Base-by-base conservation (phyloP, 1,140 invertebrate genomes). In the Andrena cerasifolii region DNA sequence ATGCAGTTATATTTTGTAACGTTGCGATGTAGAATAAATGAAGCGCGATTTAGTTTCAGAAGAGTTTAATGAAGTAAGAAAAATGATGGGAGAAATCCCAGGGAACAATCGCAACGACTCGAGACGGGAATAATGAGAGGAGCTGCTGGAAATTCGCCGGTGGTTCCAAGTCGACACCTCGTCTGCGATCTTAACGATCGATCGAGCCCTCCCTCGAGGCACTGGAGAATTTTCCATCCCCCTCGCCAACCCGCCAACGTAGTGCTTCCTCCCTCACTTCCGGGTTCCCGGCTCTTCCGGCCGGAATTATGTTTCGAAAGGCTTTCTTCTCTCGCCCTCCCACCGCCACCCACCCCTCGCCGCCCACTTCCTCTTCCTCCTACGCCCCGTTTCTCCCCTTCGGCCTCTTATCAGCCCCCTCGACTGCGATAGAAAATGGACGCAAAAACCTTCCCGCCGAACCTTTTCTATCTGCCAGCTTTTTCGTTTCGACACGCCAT, bases 241-340 rank as follows among this genome's bases (percentile, higher is more conserved):
- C 62, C 72, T 80, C 49, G 8, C 54, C 49, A 62, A 51, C 68
- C 47, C 40, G 54, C 47, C 45, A 31, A 16, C 31, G 58, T 66
- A 80, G 71, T 58, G 86, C 88, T 90, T 90, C 89, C 86, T 87
- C 87, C 86, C 88, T 91, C 79, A 82, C 90, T 92, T 92, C 91
- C 91, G 90, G 89, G 86, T 92, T 92, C 83, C 85, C 83, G 86
- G 83, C 80, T 89, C 86, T 89, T 89, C 89, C 88, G 87, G 85
- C 80, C 86, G 83, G 86, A 89, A 89, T 90, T 82, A 80, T 51
- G 62, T 73, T 82, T 70, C 68, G 56, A 83, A 82, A 81, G 79
- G 51, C 72, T 81, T 81, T 81, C 79, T 82, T 81, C 80, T 70
- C 54, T 31, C 43, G 6, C 54, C 54, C 36, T 70, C 43, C 43